Percentiles rank a stretch among this genome's conserved stretches.
Conservation (phyloP, 2,888 invertebrate species). For the Sturmia bella region DNA sequence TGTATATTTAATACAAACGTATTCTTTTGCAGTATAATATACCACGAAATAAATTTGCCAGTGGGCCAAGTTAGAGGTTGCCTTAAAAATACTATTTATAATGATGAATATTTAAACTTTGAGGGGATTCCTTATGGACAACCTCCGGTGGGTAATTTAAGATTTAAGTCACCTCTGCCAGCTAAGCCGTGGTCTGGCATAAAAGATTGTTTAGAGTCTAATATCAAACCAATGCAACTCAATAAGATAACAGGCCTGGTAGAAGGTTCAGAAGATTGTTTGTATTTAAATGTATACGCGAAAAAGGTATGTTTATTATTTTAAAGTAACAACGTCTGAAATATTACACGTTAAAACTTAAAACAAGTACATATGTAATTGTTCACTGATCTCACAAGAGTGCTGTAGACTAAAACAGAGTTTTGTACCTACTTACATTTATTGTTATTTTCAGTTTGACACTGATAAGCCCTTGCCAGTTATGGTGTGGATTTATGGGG, state of each 20-base stretch:
- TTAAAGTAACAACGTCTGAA: too few relatives aligned
- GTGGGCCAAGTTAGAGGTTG: conserved; percentile 79
- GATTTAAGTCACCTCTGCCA: conserved; percentile 81
- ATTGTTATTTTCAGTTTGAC: conserved; percentile 62
- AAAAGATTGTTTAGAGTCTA: conserved; percentile 80
- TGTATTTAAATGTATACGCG: conserved; percentile 81
- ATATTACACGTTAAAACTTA: too few relatives aligned
- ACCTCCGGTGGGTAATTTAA: conserved; percentile 78
- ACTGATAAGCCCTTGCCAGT: conserved; percentile 73
- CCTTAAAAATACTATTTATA: conserved; percentile 78
- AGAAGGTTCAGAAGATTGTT: conserved; percentile 82
- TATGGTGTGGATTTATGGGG: conserved; percentile 82
- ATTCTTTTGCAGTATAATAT: conserved; percentile 19
- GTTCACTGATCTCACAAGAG: too few relatives aligned
- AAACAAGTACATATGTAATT: neutral
- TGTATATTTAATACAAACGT: neutral
- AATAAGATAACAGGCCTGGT: conserved; percentile 79
- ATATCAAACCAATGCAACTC: conserved; percentile 79
- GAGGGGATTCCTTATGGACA: conserved; percentile 80
- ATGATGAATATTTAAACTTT: conserved; percentile 78
- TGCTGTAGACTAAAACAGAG: too few relatives aligned
- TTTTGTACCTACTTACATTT: too few relatives aligned
- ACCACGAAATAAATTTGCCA: conserved; percentile 69
- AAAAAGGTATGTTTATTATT: conserved; percentile 70
- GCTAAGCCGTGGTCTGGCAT: conserved; percentile 81